Conservation (phyloP, 2,113 vertebrate species). For the Melanocharis versteri region DNA sequence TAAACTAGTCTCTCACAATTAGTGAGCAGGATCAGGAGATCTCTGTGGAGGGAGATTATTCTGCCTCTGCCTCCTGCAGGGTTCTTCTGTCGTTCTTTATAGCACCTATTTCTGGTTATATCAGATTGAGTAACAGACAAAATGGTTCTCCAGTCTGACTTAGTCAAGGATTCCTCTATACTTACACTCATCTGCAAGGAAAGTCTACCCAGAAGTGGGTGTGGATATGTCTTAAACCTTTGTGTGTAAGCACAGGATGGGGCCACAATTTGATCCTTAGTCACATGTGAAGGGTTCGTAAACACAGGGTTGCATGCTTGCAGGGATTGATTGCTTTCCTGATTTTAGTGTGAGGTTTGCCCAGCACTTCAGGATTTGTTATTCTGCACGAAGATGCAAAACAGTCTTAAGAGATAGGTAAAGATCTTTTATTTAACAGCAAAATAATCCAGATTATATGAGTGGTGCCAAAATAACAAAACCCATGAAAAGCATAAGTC, state of each 20-base stretch:
- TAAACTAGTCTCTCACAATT: constrained; percentile 42
- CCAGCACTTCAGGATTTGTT: background rate
- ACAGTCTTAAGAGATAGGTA: background rate
- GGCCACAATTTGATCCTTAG: background rate
- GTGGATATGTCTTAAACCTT: background rate
- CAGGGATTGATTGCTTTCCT: background rate
- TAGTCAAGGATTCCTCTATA: background rate
- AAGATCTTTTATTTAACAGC: background rate
- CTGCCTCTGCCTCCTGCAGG: background rate
- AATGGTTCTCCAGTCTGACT: background rate
- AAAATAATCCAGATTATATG: background rate
- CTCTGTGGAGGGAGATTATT: constrained; percentile 2
- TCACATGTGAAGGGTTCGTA: background rate
- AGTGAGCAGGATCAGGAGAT: constrained; percentile 29
- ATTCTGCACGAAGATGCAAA: background rate
- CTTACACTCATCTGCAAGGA: background rate
- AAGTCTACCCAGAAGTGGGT: background rate
- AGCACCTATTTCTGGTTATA: background rate
- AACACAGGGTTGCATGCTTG: background rate
- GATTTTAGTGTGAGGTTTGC: background rate
- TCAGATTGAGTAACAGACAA: background rate
- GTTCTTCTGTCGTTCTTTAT: background rate
- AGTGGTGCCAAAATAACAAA: background rate
- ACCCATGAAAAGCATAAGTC: background rate
- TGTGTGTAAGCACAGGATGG: background rate